Evolutionary conservation across 1,140 invertebrate genomes (phyloP).

Genomic region (Trypoxylus dichotomus): DNA sequence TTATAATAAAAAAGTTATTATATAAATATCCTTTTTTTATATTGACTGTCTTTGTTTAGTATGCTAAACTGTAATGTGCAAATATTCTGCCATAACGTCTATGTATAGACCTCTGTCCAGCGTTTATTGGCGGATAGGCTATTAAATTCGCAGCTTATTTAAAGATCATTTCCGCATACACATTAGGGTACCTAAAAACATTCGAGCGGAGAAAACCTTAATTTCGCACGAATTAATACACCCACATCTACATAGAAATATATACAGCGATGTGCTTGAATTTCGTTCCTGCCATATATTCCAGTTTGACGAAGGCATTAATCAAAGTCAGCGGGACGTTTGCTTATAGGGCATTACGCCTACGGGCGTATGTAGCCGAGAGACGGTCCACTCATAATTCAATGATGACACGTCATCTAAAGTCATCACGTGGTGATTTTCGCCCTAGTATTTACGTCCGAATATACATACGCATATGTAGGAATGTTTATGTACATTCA

Average conservation of each 20-base stretch:
- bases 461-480: too few species aligned
- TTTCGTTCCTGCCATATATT: neutral
- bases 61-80: too few species aligned
- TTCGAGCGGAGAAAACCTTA: neutral
- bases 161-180: too few species aligned
- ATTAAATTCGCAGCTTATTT: too few species aligned
- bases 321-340: neutral
- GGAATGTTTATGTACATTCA: neutral
- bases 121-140: too few species aligned
- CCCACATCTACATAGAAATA: neutral
- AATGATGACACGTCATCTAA: neutral
- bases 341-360: neutral
- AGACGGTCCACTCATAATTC: neutral
- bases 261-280: neutral
- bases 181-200: too few species aligned
- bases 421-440: neutral
- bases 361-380: neutral
- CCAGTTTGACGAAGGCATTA: neutral
- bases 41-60: too few species aligned
- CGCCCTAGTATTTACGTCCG: neutral
- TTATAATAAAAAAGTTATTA: too few species aligned
- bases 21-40: too few species aligned
- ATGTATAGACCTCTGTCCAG: too few species aligned
- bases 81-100: too few species aligned
- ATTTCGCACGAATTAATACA: neutral